Evolutionary conservation across 2,113 vertebrate genomes (phyloP).

Genomic region (Pygoscelis adeliae): DNA sequence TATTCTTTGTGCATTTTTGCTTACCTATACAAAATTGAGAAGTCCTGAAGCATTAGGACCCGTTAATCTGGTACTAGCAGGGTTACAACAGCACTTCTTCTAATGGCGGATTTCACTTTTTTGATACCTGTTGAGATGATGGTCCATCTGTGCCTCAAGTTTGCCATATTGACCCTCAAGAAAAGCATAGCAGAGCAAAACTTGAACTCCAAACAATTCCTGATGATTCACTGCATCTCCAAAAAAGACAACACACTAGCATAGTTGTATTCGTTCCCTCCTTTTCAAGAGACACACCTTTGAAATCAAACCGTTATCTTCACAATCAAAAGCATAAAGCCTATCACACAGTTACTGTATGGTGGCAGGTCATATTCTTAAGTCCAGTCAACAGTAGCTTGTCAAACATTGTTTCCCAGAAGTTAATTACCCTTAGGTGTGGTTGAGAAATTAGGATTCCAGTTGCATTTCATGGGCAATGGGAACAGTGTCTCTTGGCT

Average conservation of each 20-base stretch:
- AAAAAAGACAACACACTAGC: not conserved
- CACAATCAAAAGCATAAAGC: not conserved
- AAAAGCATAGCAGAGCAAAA: not conserved
- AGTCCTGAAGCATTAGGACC: not conserved
- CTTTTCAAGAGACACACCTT: not conserved
- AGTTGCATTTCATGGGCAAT: not conserved
- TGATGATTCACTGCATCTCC: not conserved
- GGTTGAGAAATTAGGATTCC: constrained; percentile 55
- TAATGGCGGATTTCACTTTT: not conserved
- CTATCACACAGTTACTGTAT: not conserved
- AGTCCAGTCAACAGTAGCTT: not conserved
- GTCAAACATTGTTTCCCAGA: not conserved
- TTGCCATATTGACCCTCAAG: not conserved
- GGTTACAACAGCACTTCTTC: not conserved
- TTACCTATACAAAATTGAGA: not conserved
- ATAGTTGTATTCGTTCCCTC: not conserved
- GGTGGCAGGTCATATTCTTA: not conserved
- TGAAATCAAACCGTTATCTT: not conserved
- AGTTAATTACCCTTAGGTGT: not conserved
- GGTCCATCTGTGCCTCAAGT: not conserved
- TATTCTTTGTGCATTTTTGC: not conserved
- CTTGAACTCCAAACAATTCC: not conserved
- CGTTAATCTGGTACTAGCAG: not conserved
- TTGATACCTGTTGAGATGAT: not conserved
- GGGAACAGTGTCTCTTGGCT: not conserved